Conservation (phyloP, 2,888 invertebrate genomes). For the Lasiommata megera region DNA sequence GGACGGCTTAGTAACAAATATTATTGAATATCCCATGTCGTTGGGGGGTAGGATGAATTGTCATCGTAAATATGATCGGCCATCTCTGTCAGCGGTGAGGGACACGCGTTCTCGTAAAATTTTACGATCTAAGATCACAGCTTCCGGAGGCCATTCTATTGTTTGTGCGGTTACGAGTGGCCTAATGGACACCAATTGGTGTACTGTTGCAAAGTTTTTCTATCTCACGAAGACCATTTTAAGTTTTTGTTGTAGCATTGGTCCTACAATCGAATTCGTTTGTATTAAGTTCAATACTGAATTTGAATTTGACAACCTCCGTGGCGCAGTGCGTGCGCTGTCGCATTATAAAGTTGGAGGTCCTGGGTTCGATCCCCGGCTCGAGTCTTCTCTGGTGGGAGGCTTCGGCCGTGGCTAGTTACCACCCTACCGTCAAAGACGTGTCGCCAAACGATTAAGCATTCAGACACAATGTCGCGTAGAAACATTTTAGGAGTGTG, state of each 20-base stretch:
- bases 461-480: too few relatives aligned
- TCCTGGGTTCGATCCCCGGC: too few relatives aligned
- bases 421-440: too few relatives aligned
- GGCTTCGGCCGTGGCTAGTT: too few relatives aligned
- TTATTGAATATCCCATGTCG: constrained; percentile 12
- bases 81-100: constrained; percentile 49
- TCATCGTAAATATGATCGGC: constrained; percentile 51
- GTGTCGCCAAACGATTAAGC: too few relatives aligned
- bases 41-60: constrained; percentile 30
- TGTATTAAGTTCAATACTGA: too few relatives aligned
- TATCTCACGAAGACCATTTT: neutral
- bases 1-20: too few relatives aligned
- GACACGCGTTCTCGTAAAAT: constrained; percentile 68
- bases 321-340: too few relatives aligned
- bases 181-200: constrained; percentile 32
- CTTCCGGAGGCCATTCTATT: constrained; percentile 27
- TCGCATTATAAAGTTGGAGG: too few relatives aligned
- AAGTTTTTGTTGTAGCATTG: neutral
- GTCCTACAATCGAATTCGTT: neutral
- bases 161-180: constrained; percentile 19
- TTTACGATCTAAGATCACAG: constrained; percentile 55
- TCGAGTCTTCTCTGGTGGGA: too few relatives aligned
- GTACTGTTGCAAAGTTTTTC: constrained; percentile 20
- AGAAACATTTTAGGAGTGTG: too few relatives aligned
- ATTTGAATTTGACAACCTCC: too few relatives aligned